These are phyloP conservation scores for Himalopsyche phryganea DNA, from an alignment of 1,140 invertebrate species.

Conservation along the genomic window DNA sequence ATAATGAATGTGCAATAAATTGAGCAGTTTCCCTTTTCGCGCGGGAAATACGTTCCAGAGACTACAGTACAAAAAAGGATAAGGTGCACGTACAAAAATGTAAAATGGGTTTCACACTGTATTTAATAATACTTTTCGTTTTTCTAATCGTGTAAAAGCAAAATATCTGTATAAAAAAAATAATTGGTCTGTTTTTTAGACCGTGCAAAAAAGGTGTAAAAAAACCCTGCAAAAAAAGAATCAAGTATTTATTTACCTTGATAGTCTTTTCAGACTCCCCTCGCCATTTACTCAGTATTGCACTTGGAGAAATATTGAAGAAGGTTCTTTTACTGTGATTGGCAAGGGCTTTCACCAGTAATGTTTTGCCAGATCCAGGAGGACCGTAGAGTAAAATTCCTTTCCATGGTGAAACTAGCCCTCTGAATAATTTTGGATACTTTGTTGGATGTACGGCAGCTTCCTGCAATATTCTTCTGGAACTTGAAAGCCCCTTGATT, in stretches of 20 bases:
- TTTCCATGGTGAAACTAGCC: constrained; percentile 78
- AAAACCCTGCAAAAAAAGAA: too few relatives aligned
- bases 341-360: constrained; percentile 84
- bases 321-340: constrained; percentile 80
- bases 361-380: constrained; percentile 81
- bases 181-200: too few relatives aligned
- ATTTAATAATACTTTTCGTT: too few relatives aligned
- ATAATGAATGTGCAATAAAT: too few relatives aligned
- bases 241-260: constrained; percentile 63
- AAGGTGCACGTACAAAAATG: too few relatives aligned
- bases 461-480: constrained; percentile 84
- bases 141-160: too few relatives aligned
- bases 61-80: too few relatives aligned
- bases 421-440: constrained; percentile 80
- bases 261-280: constrained; percentile 93
- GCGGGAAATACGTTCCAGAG: too few relatives aligned
- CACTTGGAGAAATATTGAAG: constrained; percentile 87
- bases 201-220: too few relatives aligned
- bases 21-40: too few relatives aligned
- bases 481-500: constrained; percentile 72
- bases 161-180: too few relatives aligned
- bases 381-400: constrained; percentile 83
- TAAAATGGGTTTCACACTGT: too few relatives aligned
- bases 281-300: constrained; percentile 89
- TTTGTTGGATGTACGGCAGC: constrained; percentile 81